Base-by-base conservation (phyloP, 1,140 invertebrate genomes). In the Meloidogyne exigua region DNA sequence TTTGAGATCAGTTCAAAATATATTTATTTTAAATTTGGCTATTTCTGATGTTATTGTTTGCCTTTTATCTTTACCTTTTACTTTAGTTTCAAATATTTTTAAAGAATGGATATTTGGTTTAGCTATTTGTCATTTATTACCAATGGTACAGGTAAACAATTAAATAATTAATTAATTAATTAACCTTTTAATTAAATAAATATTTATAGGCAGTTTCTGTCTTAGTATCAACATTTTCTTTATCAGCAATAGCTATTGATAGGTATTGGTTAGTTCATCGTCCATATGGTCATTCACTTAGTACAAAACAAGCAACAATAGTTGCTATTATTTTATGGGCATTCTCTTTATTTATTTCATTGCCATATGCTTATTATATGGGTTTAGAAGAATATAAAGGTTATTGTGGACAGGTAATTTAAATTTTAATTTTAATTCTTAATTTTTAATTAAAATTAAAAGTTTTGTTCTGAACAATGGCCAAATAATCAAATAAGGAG, bases 11-110 rank as follows among this genome's bases (percentile, higher is more conserved):
- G 96, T 98, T 0, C 98, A 96, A 23, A 98, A 98, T 88, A 91
- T 95, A 66, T 98, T 98, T 89, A 98, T 98, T 82, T 93, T 94
- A 23, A 98, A 98, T 88, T 88, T 98, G 77, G 96, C 95, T 0
- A 89, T 98, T 18, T 94, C 94, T 23, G 96, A 99, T 87, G 94
- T 98, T 69, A 88, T 98, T 13, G 90, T 98, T 70, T 98, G 95
- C 86, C 89, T 94, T 1, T 90, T 98, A 72, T 93, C 94, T 0
- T 94, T 98, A n/a, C 95, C 95, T 1, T 94, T 96, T 84, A 96
- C 95, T 0, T 94, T 94, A 2, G 74, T 86, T 25, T 83, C 84
- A 13, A 84, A 81, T 32, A 80, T 85, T 57, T 85, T 85, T 73
- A 86, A 86, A 73, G 82, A 85, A 74, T 89, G 88, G 88, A 73